phyloP scores from a whole-genome alignment of 2,113 vertebrate species.

The Sapayoa aenigma region DNA sequence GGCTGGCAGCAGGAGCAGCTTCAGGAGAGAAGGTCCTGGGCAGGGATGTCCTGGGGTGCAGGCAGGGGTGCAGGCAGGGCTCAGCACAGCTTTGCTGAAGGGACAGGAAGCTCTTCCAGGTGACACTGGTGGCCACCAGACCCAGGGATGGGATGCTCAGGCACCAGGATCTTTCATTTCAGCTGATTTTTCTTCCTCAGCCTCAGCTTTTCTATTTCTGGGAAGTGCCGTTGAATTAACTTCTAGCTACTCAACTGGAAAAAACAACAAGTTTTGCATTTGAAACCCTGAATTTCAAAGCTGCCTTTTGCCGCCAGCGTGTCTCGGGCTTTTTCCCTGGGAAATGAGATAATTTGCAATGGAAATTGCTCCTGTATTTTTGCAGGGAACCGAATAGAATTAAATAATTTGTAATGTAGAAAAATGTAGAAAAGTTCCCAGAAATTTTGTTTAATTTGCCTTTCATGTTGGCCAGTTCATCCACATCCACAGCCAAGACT shows the following conservation, averaged over 20 bases:
- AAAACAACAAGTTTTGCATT: not conserved
- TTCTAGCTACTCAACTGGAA: not conserved
- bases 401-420: not conserved
- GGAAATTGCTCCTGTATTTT: not conserved
- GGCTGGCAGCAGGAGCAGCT: not conserved
- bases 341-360: not conserved
- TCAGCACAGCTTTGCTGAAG: not conserved
- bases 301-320: not conserved
- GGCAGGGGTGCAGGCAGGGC: not conserved
- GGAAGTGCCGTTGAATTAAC: not conserved
- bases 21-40: not conserved
- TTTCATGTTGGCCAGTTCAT: rapidly evolving
- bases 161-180: rapidly evolving
- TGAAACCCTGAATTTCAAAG: not conserved
- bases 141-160: not conserved
- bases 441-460: not conserved
- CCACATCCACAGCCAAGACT: not conserved
- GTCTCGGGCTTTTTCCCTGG: not conserved
- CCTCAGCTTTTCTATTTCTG: not conserved
- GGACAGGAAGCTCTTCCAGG: not conserved
- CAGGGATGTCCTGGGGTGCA: not conserved
- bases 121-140: rapidly evolving
- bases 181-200: not conserved
- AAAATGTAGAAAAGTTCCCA: not conserved
- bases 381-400: not conserved